Base-by-base conservation (phyloP, 2,797 vertebrate genomes). In the Macrochelys suwanniensis region DNA sequence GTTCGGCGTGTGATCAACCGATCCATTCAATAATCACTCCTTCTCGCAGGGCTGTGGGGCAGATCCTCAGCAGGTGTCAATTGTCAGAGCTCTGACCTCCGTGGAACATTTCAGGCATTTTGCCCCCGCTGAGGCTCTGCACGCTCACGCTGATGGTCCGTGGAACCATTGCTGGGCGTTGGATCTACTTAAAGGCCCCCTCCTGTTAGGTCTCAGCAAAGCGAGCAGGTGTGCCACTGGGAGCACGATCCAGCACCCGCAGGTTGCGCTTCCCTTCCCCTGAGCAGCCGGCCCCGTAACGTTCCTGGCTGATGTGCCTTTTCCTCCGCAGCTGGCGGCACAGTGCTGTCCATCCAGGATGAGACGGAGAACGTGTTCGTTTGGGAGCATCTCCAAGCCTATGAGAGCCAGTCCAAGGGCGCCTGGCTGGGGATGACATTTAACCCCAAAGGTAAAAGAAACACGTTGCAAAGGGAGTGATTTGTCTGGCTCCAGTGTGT, bases 391-490 rank as follows among this genome's bases (percentile, higher is more conserved):
- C 99, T 99, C 85, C 99, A 99, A 98, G 98, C 98, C 0, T 98
- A 98, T 1, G 98, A 99, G 84, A 98, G 98, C 42, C 98, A 99
- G 82, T 99, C 98, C 56, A 97, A 98, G 26, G 99, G 99, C 1
- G 99, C 99, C 82, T 99, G 99, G 99, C 98, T 99, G 83, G 99
- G 99, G 96, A 99, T 99, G 98, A 99, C 98, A 88, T 99, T 99
- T 94, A 99, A 98, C 98, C 98, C 99, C 95, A 98, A 98, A 98
- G 98, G 98, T 98, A 97, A 92, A 65, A 77, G 74, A 80, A 76
- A n/a, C 42, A 28, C 1, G 15, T 47, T 28, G 45, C 25, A 13
- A 80, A 82, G 83, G 31, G 81, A 71, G 19, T 33, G 12, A 49
- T 26, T 47, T 47, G 6, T 49, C 74, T 77, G 74, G n/a, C n/a